These are phyloP conservation scores for Notamacropus eugenii DNA, from an alignment of 2,797 vertebrate genomes.

Conservation along the genomic window DNA sequence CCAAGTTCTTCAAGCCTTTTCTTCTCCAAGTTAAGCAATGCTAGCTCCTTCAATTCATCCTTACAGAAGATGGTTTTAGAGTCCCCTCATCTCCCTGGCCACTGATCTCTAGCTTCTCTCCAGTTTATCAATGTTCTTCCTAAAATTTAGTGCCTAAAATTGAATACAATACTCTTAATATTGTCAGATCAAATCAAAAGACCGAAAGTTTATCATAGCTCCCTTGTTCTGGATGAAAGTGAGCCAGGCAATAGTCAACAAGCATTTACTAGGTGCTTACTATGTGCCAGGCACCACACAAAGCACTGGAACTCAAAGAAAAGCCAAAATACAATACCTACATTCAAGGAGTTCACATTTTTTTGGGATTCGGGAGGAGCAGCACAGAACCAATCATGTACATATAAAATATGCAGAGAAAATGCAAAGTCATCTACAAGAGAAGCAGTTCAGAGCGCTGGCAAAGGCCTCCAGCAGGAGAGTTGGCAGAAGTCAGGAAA, in stretches of 20 bases:
- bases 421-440: neutral
- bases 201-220: neutral
- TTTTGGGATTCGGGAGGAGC: neutral
- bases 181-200: neutral
- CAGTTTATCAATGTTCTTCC: neutral
- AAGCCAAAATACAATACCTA: neutral
- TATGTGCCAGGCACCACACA: neutral
- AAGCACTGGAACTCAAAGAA: neutral
- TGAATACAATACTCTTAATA: neutral
- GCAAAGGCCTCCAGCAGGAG: neutral
- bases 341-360: neutral
- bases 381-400: neutral
- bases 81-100: neutral
- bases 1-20: neutral
- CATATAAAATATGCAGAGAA: neutral
- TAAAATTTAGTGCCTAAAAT: neutral
- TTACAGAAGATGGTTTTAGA: no score
- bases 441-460: neutral
- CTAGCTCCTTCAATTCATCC: neutral
- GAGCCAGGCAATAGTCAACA: neutral
- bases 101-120: no score
- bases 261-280: neutral
- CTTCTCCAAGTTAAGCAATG: neutral
- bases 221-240: neutral
- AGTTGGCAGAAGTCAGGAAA: neutral